Base-by-base conservation (phyloP, 2,797 vertebrate genomes). In the Euthynnus affinis region DNA sequence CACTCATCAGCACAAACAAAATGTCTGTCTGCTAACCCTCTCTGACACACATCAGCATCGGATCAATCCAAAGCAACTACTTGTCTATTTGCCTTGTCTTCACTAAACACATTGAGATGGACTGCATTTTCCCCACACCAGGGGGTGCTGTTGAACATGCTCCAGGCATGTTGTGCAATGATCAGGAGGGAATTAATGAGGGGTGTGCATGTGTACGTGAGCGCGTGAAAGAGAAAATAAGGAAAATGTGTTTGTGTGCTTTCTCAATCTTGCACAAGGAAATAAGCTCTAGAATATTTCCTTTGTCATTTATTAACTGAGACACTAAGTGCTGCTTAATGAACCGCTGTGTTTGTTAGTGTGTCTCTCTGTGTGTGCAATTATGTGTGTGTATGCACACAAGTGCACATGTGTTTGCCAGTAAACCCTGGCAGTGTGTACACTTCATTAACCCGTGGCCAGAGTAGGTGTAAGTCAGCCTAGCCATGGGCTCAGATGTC, bases 371-470 rank as follows among this genome's bases (percentile, higher is more conserved):
- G 14, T 64, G 56, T 58, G 61, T 44, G 69, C 9, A 37, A 10
- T 37, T 37, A 37, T 80, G 76, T 51, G 60, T 44, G 49, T 56
- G 62, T 70, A 9, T 56, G 61, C 9, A 46, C 80, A 60, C 55
- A 77, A 61, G 23, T 40, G 29, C 77, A 32, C 65, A 68, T 53
- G 44, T 70, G 76, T 88, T 73, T 83, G 76, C 82, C 82, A 83
- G 87, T 70, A 76, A 83, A 74, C 61, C 72, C 72, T 63, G 71
- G 85, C 80, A 80, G 78, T 77, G 81, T 76, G 74, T 73, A 83
- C 89, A 91, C 88, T 92, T 93, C 92, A 93, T 93, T 92, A 91
- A 91, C 84, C 86, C 80, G 4, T 82, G 88, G 82, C 67, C 71
- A 70, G 83, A 81, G 86, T 86, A 90, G 83, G 89, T 92, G 83